Base-by-base conservation (phyloP, 2,797 vertebrate species). In the Malacoctenus gilli region DNA sequence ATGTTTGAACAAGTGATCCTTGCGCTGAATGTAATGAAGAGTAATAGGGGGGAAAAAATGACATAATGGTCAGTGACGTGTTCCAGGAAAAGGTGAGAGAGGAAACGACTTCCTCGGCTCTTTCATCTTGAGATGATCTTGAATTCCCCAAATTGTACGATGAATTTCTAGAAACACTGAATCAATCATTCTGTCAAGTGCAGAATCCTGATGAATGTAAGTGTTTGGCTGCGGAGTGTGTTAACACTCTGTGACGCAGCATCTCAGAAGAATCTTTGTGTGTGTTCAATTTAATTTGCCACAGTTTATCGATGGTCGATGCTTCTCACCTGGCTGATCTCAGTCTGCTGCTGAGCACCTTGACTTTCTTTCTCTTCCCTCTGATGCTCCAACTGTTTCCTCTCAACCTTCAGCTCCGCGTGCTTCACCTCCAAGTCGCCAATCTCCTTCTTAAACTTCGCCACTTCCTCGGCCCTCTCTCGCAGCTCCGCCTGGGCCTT, bases 361-460 rank as follows among this genome's bases (percentile, higher is more conserved):
- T 95, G 94, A 61, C 92, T 96, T 53, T 99, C 96, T 59, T 93
- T 95, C 62, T 99, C 95, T 59, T 99, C 96, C 52, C 87, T 92
- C 72, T 97, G 96, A 49, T 98, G 97, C 28, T 96, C 94, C 3
- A 96, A 75, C 85, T 98, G 97, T 72, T 98, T 99, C 74, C 92
- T 93, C 62, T 97, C 95, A 0, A 92, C 93, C 76, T 95, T 97
- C 41, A 99, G 83, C 75, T 95, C 95, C 18, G 96, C 94, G 14
- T 94, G 90, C 69, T 92, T 95, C 22, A 90, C 84, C 85, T 98
- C 96, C 39, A 95, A 84, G 72, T 97, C 94, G 0, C 84, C 77
- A 6, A 98, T 75, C 72, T 99, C 96, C 38, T 82, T 92, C 87
- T 92, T 95, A 51, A 99, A 85, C 73, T 91, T 94, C 12, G 87